These are phyloP conservation scores for Dendrolimus punctatus DNA, from an alignment of 1,140 invertebrate genomes.

Conservation along the genomic window DNA sequence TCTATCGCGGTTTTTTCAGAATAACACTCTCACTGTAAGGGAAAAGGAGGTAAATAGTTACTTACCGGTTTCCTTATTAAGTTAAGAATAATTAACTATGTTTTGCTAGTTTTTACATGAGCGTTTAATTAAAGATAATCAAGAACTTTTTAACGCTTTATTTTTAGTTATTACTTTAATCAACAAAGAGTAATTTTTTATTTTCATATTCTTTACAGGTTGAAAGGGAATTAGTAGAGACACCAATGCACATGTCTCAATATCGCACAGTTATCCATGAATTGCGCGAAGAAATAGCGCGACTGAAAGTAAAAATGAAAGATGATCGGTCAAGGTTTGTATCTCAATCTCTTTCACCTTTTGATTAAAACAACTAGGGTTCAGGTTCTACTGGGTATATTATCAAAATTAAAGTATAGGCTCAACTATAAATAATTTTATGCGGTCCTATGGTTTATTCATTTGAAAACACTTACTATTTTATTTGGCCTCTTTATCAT, in stretches of 20 bases:
- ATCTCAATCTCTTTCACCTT: neutral
- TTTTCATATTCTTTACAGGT: constrained; percentile 59
- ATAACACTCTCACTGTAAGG: too few relatives aligned
- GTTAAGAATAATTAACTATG: too few relatives aligned
- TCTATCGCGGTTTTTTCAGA: too few relatives aligned
- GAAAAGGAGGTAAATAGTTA: too few relatives aligned
- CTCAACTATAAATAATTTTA: too few relatives aligned
- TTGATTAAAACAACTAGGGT: neutral
- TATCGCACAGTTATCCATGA: constrained; percentile 82
- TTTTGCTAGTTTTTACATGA: too few relatives aligned
- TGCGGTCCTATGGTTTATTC: too few relatives aligned
- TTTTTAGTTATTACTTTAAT: neutral
- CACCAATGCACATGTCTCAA: constrained; percentile 87
- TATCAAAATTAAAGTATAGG: too few relatives aligned
- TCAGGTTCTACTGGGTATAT: constrained; percentile 1
- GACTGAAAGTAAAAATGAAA: constrained; percentile 86
- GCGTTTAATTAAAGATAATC: too few relatives aligned
- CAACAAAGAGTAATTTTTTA: neutral
- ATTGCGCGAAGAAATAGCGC: constrained; percentile 86
- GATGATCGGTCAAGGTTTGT: constrained; percentile 75
- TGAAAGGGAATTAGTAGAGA: constrained; percentile 84
- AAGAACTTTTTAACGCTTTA: neutral
- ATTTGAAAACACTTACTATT: too few relatives aligned
- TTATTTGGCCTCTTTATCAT: too few relatives aligned
- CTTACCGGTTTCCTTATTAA: too few relatives aligned